Base-by-base conservation (phyloP, 2,113 vertebrate genomes). In the Deroptyus accipitrinus region DNA sequence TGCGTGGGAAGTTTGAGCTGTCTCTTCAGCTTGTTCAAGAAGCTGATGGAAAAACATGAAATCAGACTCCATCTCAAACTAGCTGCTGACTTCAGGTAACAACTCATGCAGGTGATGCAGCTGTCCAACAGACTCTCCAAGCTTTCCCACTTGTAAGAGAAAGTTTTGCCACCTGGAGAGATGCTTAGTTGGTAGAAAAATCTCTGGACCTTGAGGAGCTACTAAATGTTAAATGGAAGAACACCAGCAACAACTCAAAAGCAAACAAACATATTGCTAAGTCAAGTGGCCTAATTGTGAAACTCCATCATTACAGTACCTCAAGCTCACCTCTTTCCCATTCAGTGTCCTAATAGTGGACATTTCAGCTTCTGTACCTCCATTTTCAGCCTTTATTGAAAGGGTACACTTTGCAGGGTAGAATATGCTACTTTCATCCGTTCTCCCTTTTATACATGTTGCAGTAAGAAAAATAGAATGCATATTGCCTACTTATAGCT, bases 1-100 rank as follows among this genome's bases (percentile, higher is more conserved):
- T 28, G 3, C 0, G 1, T 4, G 7, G 39, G 23, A 69, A 79
- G 16, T 48, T 3, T 30, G 62, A 91, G 14, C 14, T 22, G 20
- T 16, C 17, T 72, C 44, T 30, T 28, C 42, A 62, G 31, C 25
- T 79, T 94, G 96, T 95, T 90, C 78, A 91, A 68, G 75, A 96
- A 93, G 35, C 41, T 96, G 68, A 77, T 35, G 31, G 74, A 95
- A 95, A 81, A 95, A 93, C 27, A 64, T 9, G 20, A 94, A 93
- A 70, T 88, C 75, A 79, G n/a, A 16, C 24, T 95, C 54, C 79
- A 49, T 44, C 83, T 93, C 91, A 72, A 44, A 93, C 6, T 42
- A 78, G n/a, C 79, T 88, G 51, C 41, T 86, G 42, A 41, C 82
- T 95, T 91, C 80, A 72, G 39, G 44, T 90, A 96, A 91, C 2